Base-by-base conservation (phyloP, 2,888 invertebrate genomes). In the Fissipunctia ypsillon region DNA sequence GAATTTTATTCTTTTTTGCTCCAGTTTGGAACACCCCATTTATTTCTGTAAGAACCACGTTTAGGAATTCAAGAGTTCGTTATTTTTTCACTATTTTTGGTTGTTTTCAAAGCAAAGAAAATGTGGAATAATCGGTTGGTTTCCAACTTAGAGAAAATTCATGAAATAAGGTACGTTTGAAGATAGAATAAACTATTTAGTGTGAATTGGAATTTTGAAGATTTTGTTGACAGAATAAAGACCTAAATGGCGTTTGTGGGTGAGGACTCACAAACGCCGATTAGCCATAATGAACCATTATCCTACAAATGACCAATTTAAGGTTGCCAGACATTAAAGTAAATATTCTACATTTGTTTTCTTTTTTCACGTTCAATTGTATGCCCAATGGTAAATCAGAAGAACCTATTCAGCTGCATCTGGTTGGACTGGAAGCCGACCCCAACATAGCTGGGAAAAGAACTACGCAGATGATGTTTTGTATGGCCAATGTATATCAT, bases 21-120 rank as follows among this genome's bases (percentile, higher is more conserved):
- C 48, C n/a, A 19, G 25, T 60, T 50, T 73, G 54, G 54, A 72
- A 71, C 50, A 71, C 60, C 6, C 73, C 84, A 85, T 84, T 84
- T 83, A 61, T 80, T 85, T 83, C 43, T 73, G 31, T 70, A 61
- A 83, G 76, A 76, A 68, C 67, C 56, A 41, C 35, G 61, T 54
- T 76, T 83, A 66, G 48, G 52, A 65, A 79, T 81, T 68, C 59
- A 50, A 41, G 22, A 56, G 35, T 28, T 54, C 68, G 12, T 68
- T 78, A n/a, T 83, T 77, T 78, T 68, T 59, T 19, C 14, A 22
- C 12, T 59, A 59, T 43, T 78, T 48, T 59, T 3, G 2, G 57
- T 48, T 43, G 7, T 64, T 63, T 63, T 54, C 35, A 35, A 57
- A n/a, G 25, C 19, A 48, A 48, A 28, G 25, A 41, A 54, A 50